These are phyloP conservation scores for honey bee (Apis mellifera) DNA, from an alignment of 1,140 invertebrate species.

Conservation along the genomic window Amel_HAv3.1 CM009941.2:15472501-15473000, in stretches of 20 bases:
- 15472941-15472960: not conserved
- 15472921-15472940: not conserved
- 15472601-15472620: not conserved
- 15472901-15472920: not conserved
- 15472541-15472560: not conserved
- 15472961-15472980: not conserved
- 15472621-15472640: no score
- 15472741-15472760: conserved; percentile 15
- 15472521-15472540: not conserved
- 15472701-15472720: no score
- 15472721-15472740: not conserved
- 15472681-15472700: not conserved
- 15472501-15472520: not conserved
- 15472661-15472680: not conserved
- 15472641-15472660: no score
- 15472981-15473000: not conserved
- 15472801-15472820: not conserved
- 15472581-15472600: not conserved
- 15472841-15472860: conserved; percentile 6
- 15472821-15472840: not conserved
- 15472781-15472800: not conserved
- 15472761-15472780: conserved; percentile 9
- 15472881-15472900: not conserved
- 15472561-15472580: not conserved
- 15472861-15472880: not conserved